These are phyloP conservation scores for Neostethus bicornis DNA, from an alignment of 2,797 vertebrate species.

Conservation along the genomic window DNA sequence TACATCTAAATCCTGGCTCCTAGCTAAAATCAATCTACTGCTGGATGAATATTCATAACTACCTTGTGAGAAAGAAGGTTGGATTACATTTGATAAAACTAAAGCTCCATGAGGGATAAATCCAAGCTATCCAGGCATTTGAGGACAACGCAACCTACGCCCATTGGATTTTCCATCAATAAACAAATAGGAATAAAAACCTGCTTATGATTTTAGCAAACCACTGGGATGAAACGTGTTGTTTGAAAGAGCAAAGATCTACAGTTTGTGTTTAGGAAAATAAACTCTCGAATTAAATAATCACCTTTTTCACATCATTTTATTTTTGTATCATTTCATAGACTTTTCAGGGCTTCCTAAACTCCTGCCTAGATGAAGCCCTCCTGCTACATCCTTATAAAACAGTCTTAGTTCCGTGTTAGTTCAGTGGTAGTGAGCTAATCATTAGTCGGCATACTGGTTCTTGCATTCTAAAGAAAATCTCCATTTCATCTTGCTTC, in stretches of 20 bases:
- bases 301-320: not conserved
- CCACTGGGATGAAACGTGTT: slow-evolving; percentile 16
- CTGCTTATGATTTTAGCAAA: slow-evolving; percentile 54
- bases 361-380: no score
- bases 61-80: slow-evolving; percentile 25
- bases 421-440: slow-evolving; percentile 6
- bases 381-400: no score
- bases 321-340: not conserved
- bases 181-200: no score
- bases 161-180: slow-evolving; percentile 37
- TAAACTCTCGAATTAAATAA: no score
- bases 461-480: no score
- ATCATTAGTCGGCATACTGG: no score
- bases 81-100: slow-evolving; percentile 32
- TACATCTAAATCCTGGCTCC: slow-evolving; percentile 31
- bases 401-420: no score
- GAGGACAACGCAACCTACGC: slow-evolving; percentile 20
- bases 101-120: slow-evolving; percentile 22
- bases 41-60: slow-evolving; percentile 38
- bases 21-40: slow-evolving; percentile 20
- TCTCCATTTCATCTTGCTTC: no score
- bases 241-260: no score
- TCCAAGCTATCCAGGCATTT: slow-evolving; percentile 37
- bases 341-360: no score
- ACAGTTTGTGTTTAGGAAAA: not conserved